A percentile compares a stretch with the other conserved stretches of the same genome.
phyloP scores from a whole-genome alignment of 1,140 invertebrate species.

The Aphis craccivora region DNA sequence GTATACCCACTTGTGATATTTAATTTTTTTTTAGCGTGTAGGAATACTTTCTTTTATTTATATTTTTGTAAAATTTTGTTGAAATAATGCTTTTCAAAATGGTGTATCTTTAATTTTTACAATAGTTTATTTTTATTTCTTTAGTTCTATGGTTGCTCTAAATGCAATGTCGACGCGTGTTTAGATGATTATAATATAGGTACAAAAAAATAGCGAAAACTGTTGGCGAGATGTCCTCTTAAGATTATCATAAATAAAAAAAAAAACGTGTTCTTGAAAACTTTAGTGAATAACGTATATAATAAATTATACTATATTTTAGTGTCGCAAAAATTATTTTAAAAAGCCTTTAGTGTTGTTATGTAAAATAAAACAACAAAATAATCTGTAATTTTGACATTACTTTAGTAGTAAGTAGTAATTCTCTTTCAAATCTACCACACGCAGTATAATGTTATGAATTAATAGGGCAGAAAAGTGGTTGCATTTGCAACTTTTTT shows the following conservation, averaged over 20 bases:
- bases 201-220: background rate
- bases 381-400: background rate
- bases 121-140: background rate
- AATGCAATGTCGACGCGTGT: background rate
- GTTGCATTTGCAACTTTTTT: background rate
- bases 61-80: background rate
- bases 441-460: background rate
- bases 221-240: background rate
- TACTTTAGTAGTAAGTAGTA: background rate
- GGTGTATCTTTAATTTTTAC: background rate
- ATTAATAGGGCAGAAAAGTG: background rate
- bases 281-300: background rate
- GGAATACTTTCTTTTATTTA: too few relatives aligned
- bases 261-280: background rate
- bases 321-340: background rate
- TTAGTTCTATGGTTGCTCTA: background rate
- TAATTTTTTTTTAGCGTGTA: too few relatives aligned
- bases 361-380: background rate
- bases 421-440: background rate
- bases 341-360: background rate
- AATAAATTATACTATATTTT: background rate
- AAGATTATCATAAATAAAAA: background rate
- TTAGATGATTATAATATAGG: background rate
- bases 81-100: background rate
- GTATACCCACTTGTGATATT: too few relatives aligned